Percentiles rank a stretch among this genome's conserved stretches.
Evolutionary conservation across 1,140 invertebrate species (phyloP).

Genomic region (Helicoverpa zea): DNA sequence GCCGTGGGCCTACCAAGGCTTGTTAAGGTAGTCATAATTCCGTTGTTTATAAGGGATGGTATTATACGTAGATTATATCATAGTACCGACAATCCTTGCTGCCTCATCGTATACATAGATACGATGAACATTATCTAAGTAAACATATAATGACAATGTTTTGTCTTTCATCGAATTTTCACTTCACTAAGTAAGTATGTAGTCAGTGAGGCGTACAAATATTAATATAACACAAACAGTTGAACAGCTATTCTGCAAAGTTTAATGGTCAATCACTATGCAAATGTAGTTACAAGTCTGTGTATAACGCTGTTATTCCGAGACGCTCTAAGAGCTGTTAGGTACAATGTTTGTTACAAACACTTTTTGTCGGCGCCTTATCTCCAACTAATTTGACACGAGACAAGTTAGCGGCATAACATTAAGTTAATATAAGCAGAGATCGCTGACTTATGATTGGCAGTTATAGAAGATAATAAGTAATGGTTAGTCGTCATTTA

Average conservation of each 20-base stretch:
- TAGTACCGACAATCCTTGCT: too few species aligned
- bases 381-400: conserved; percentile 41
- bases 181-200: neutral
- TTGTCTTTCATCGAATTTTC: conserved; percentile 5
- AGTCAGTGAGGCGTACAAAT: conserved; percentile 11
- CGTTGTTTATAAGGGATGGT: too few species aligned
- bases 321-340: neutral
- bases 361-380: conserved; percentile 44
- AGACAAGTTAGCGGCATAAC: conserved; percentile 16
- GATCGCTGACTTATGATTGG: conserved; percentile 56
- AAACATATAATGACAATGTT: neutral
- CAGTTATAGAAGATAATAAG: conserved; percentile 46
- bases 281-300: neutral
- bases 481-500: conserved; percentile 49
- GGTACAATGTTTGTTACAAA: conserved; percentile 16
- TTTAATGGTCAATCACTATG: conserved; percentile 2
- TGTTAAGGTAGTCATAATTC: too few species aligned
- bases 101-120: too few species aligned
- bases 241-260: neutral
- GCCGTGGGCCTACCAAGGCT: too few species aligned
- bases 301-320: neutral
- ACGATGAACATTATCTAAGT: too few species aligned
- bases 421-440: conserved; percentile 28
- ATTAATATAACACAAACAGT: conserved; percentile 16
- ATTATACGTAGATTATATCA: too few species aligned